Evolutionary conservation across 2,888 invertebrate genomes (phyloP).

Genomic region (Agrotis segetum): DNA sequence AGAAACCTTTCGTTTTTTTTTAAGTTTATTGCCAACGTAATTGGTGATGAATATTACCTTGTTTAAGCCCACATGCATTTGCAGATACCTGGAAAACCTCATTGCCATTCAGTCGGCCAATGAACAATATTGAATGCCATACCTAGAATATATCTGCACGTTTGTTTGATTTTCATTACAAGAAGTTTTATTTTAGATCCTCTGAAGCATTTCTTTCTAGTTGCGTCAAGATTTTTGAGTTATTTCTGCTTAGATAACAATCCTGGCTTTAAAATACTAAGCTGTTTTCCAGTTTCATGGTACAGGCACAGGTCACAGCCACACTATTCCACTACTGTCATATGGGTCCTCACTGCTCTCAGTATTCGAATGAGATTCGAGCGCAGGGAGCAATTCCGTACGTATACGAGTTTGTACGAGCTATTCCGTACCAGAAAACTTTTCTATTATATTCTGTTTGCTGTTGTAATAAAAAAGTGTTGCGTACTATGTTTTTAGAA

Average conservation of each 20-base stretch:
- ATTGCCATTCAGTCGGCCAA: neutral
- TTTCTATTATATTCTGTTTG: conserved; percentile 50
- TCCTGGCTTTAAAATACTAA: too few species aligned
- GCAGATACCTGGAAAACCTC: too few species aligned
- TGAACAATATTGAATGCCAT: neutral
- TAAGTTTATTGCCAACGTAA: too few species aligned
- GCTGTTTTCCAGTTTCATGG: conserved; percentile 14
- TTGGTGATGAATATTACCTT: too few species aligned
- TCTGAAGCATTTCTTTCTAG: neutral
- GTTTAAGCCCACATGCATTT: too few species aligned
- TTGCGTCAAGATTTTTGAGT: neutral
- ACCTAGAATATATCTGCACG: too few species aligned
- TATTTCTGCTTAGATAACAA: neutral
- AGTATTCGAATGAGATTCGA: conserved; percentile 59
- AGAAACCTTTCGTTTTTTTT: too few species aligned
- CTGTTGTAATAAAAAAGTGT: conserved; percentile 48
- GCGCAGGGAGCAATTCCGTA: conserved; percentile 51
- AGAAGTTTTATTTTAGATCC: neutral
- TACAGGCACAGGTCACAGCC: conserved; percentile 27
- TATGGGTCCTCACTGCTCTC: conserved; percentile 23
- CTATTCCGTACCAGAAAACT: conserved; percentile 40
- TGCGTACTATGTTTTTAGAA: conserved; percentile 18
- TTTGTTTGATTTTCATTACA: too few species aligned
- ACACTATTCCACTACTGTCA: conserved; percentile 40
- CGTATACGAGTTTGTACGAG: conserved; percentile 29